Evolutionary conservation across 2,888 invertebrate species (phyloP).

Genomic region (Diarsia rubi): DNA sequence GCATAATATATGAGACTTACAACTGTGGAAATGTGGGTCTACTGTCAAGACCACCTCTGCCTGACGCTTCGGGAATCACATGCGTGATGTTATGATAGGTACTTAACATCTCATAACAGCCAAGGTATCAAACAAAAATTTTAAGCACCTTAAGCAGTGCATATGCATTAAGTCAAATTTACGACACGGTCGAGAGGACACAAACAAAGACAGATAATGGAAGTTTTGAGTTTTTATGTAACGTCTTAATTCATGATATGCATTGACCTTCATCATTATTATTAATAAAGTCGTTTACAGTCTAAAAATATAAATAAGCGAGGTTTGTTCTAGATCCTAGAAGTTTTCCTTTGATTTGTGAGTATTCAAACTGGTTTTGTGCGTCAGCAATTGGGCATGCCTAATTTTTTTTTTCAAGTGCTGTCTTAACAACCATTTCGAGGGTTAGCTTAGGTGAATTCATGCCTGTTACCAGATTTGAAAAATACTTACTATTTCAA

Average conservation of each 20-base stretch:
- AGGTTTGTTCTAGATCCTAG: neutral
- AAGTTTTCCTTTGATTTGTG: neutral
- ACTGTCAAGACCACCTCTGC: too few species aligned
- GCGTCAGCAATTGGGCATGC: too few species aligned
- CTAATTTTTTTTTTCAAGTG: too few species aligned
- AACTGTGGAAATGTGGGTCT: too few species aligned
- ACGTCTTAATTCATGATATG: slow-evolving; percentile 4
- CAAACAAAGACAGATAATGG: slow-evolving; percentile 7
- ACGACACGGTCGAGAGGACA: slow-evolving; percentile 7
- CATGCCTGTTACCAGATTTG: too few species aligned
- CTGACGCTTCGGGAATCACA: too few species aligned
- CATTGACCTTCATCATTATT: neutral
- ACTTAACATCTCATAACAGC: neutral
- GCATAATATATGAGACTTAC: too few species aligned
- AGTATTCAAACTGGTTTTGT: neutral
- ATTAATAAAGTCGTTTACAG: neutral
- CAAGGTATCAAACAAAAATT: neutral
- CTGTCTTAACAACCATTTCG: too few species aligned
- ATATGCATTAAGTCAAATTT: neutral
- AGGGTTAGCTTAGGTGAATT: too few species aligned
- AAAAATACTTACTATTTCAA: too few species aligned
- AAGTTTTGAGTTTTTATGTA: slow-evolving; percentile 6
- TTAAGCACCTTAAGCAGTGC: neutral
- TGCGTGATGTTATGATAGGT: too few species aligned
- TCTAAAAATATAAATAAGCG: neutral